phyloP scores from a whole-genome alignment of 2,113 vertebrate genomes.

The Malurus alboscapulatus region DNA sequence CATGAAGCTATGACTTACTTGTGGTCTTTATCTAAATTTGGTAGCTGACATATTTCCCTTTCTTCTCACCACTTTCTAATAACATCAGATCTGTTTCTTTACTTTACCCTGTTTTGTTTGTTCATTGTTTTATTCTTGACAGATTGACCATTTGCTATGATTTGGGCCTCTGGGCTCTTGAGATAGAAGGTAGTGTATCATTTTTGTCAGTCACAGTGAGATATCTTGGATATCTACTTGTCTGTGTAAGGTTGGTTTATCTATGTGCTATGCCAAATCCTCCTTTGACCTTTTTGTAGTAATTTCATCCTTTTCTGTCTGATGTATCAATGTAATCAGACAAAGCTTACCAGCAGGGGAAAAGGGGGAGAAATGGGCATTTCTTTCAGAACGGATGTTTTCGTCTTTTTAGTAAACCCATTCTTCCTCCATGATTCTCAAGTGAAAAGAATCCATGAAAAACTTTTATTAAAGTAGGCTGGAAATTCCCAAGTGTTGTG shows the following conservation, averaged over 20 bases:
- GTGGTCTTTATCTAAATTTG: neutral
- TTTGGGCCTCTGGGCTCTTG: neutral
- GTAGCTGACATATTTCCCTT: neutral
- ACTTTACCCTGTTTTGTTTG: neutral
- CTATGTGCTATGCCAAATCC: neutral
- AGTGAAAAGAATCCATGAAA: neutral
- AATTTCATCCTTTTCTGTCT: neutral
- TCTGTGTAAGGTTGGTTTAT: neutral
- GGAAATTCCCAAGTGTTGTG: neutral
- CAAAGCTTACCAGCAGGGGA: neutral
- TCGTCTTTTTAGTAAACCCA: neutral
- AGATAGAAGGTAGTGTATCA: neutral
- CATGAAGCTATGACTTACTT: neutral
- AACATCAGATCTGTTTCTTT: neutral
- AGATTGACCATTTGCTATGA: neutral
- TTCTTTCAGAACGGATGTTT: neutral
- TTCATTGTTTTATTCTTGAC: neutral
- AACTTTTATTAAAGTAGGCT: neutral
- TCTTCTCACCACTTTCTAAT: neutral
- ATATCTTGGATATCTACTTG: neutral
- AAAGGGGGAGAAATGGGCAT: neutral
- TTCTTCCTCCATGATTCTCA: neutral
- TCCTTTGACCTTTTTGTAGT: neutral
- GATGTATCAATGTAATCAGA: neutral
- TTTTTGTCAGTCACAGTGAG: neutral